Evolutionary conservation across 2,888 invertebrate genomes (phyloP), one percentile per base, ranked within the genome.

Genomic region (Pachycephus smyrnensis): DNA sequence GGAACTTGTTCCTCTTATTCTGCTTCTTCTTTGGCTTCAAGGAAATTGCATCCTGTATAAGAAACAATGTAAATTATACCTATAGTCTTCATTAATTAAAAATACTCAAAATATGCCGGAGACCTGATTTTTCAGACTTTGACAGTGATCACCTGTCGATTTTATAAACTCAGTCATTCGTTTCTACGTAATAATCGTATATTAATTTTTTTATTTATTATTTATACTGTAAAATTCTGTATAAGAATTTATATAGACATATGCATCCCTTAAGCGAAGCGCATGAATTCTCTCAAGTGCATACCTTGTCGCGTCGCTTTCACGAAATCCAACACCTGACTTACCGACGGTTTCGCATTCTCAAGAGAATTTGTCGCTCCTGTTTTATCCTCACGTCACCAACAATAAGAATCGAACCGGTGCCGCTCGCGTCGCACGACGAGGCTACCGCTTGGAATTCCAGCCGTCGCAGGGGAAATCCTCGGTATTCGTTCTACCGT

Each of bases 361-460:
- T 31, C 71, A 23, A 15, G 71, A 33, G 32, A 33, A 71, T 31
- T 31, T 71, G 71, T 71, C 71, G 71, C 32, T 33, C 33, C 71
- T 71, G 71, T 71, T 71, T 71, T 71, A 71, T 71, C 71, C 71
- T 71, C 71, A 23, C 71, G 71, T 33, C 71, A 33, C 71, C 55
- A 55, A 55, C 55, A 55, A 55, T 55, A 55, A 55, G 71, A 71
- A 71, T 71, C 23, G 71, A 71, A 31, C 71, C 31, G 12, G 71
- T 71, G 32, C 71, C 32, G 31, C 71, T 31, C 15, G 32, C 71
- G 31, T 32, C 71, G 71, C 71, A 33, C 71, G 15, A 32, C 69
- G 71, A 71, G 55, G 11, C 12, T 31, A 71, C 12, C 31, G 71
- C 12, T 71, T 33, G 71, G 23, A 71, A 71, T 71, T 71, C 71